A percentile compares a stretch with the other conserved stretches of the same genome.
Conservation (phyloP, 1,140 invertebrate genomes). For the Probaryconus sp. region DNA sequence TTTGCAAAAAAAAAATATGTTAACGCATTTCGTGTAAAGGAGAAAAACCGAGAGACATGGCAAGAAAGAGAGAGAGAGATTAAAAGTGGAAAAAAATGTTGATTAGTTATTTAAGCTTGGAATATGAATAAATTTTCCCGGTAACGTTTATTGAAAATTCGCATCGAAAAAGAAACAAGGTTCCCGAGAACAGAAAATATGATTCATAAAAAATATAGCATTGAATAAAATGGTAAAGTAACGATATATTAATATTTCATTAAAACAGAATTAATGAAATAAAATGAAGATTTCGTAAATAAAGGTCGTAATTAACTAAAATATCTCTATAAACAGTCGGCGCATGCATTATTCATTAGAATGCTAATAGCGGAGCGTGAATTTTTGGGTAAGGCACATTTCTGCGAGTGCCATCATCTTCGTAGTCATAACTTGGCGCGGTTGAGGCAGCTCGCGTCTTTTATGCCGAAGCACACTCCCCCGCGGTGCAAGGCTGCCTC, state of each 20-base stretch:
- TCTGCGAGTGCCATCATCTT: constrained; percentile 56
- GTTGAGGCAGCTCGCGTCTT: constrained; percentile 52
- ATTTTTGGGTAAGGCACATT: constrained; percentile 57
- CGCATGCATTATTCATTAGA: constrained; percentile 61
- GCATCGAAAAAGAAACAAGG: constrained; percentile 28
- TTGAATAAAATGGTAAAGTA: constrained; percentile 46
- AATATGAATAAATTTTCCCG: constrained; percentile 41
- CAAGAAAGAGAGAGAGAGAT: too few relatives aligned
- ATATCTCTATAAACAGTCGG: constrained; percentile 63
- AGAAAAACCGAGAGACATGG: too few relatives aligned
- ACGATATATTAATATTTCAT: constrained; percentile 57
- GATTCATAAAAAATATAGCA: constrained; percentile 53
- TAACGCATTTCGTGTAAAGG: too few relatives aligned
- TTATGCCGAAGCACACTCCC: constrained; percentile 50
- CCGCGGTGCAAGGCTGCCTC: constrained; percentile 52
- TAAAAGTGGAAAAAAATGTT: too few relatives aligned
- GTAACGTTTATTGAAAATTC: constrained; percentile 35
- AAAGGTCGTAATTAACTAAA: constrained; percentile 57
- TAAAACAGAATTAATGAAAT: constrained; percentile 57
- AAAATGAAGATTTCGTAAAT: constrained; percentile 58
- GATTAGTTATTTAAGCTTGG: neutral
- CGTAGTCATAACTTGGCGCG: constrained; percentile 56
- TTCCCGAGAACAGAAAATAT: constrained; percentile 38
- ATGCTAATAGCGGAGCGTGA: constrained; percentile 61
- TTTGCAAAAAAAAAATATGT: too few relatives aligned